Percentiles rank a stretch among this genome's conserved stretches.
Conservation (phyloP, 2,113 vertebrate genomes). For the Calidris pygmaea region DNA sequence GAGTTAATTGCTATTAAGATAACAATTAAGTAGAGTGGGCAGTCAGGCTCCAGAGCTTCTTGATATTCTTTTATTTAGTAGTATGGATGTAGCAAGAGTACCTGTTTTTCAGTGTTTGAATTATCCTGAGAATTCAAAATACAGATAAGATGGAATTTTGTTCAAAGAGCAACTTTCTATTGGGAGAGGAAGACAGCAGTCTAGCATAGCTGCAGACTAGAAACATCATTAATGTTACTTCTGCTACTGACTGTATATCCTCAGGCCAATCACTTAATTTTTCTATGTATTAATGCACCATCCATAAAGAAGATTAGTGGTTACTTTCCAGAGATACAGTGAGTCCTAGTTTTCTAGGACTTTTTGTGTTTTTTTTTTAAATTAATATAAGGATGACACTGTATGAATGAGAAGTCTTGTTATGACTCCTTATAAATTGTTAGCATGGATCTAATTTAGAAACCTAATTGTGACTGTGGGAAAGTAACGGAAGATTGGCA, state of each 20-base stretch:
- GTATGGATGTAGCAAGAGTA: not conserved
- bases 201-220: not conserved
- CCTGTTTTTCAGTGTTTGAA: not conserved
- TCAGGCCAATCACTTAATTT: not conserved
- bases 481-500: too few relatives aligned
- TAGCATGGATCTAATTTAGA: not conserved
- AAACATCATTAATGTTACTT: not conserved
- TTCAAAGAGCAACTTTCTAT: not conserved
- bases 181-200: not conserved
- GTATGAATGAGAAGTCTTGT: not conserved
- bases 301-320: not conserved
- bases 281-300: not conserved
- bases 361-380: not conserved
- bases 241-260: not conserved
- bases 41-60: not conserved
- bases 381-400: not conserved
- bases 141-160: not conserved
- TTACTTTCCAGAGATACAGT: not conserved
- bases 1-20: not conserved
- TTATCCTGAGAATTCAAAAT: not conserved
- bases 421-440: not conserved
- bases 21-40: not conserved
- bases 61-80: not conserved
- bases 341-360: not conserved
- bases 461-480: not conserved